Conservation (phyloP, 2,797 vertebrate genomes). For the Centroberyx gerrardi region DNA sequence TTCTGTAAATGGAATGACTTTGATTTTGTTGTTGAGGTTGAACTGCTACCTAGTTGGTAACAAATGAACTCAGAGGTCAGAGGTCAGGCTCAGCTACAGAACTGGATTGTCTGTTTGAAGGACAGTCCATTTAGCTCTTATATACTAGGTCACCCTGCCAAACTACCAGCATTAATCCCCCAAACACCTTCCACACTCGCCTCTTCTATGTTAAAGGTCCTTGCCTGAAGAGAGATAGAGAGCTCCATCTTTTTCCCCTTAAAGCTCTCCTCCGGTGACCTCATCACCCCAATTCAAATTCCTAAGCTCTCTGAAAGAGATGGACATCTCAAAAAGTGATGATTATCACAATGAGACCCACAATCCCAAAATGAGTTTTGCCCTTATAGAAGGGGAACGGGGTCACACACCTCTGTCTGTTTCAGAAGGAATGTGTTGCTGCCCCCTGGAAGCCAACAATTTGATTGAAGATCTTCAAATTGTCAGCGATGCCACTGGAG, state of each 20-base stretch:
- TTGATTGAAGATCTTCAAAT: background rate
- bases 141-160: too few relatives aligned
- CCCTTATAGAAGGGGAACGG: background rate
- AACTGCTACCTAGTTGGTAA: too few relatives aligned
- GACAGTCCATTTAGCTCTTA: background rate
- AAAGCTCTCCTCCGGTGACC: constrained; percentile 37
- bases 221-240: constrained; percentile 11
- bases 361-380: constrained; percentile 11
- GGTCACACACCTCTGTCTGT: background rate
- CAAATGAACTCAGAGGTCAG: too few relatives aligned
- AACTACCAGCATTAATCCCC: constrained; percentile 18
- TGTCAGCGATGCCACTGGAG: background rate
- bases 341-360: background rate
- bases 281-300: constrained; percentile 15
- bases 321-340: background rate
- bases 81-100: constrained; percentile 4
- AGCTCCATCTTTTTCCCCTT: background rate
- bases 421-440: background rate
- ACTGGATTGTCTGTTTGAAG: background rate
- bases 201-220: constrained; percentile 11
- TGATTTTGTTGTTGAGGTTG: too few relatives aligned
- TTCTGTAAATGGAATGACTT: too few relatives aligned
- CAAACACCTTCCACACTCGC: constrained; percentile 1
- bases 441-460: too few relatives aligned
- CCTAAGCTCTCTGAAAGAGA: constrained; percentile 8